These are phyloP conservation scores for Enteromius anoplus DNA, from an alignment of 2,797 vertebrate species.

Conservation along the genomic window DNA sequence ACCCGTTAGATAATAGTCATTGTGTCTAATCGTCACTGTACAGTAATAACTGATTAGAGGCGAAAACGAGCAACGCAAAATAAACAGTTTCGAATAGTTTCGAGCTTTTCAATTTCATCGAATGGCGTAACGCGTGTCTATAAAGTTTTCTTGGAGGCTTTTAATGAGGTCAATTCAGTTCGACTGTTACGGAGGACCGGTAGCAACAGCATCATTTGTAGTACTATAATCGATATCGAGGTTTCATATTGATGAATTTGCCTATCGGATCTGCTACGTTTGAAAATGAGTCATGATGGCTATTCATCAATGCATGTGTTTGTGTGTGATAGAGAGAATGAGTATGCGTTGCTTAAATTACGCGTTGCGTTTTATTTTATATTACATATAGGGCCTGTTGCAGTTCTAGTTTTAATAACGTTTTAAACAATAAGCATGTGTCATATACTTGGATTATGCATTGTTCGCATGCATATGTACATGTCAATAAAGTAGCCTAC, in stretches of 20 bases:
- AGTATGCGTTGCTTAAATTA: neutral
- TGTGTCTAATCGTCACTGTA: neutral
- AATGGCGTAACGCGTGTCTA: neutral
- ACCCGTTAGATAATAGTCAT: neutral
- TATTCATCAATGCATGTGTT: neutral
- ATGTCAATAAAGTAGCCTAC: neutral
- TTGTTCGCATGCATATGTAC: neutral
- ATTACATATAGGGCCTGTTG: neutral
- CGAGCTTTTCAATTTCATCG: neutral
- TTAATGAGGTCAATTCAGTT: constrained; percentile 11
- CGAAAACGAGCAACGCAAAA: neutral
- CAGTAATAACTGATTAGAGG: neutral
- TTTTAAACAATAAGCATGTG: neutral
- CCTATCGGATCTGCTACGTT: neutral
- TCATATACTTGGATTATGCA: neutral
- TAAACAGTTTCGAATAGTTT: neutral
- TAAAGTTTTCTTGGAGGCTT: constrained; percentile 9
- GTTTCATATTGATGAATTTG: constrained; percentile 9
- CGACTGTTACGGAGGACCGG: neutral
- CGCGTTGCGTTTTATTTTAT: neutral
- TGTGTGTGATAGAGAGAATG: neutral
- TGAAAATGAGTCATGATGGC: constrained; percentile 11
- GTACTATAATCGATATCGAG: constrained; percentile 18
- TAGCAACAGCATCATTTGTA: constrained; percentile 8
- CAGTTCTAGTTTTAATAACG: neutral